Evolutionary conservation across 2,113 vertebrate genomes (phyloP).

Genomic region (Myocastor coypus): DNA sequence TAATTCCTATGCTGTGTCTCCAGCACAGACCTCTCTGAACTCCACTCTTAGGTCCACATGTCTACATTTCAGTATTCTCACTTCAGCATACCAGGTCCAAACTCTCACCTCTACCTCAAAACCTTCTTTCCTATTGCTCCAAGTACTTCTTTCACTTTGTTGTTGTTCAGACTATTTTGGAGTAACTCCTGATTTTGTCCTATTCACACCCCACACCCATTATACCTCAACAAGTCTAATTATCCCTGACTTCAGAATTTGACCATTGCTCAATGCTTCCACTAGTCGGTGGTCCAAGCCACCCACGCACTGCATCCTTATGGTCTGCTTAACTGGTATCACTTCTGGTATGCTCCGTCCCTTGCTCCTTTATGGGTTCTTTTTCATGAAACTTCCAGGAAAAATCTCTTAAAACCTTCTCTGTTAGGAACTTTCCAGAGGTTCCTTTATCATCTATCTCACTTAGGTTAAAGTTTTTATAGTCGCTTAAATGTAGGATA

Average conservation of each 20-base stretch:
- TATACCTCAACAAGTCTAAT: neutral
- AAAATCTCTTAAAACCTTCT: constrained; percentile 38
- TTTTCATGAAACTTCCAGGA: constrained; percentile 4
- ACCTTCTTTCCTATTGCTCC: neutral
- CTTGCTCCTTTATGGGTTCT: neutral
- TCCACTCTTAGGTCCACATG: constrained; percentile 17
- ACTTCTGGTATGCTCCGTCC: neutral
- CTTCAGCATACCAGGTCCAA: constrained; percentile 3
- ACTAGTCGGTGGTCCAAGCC: neutral
- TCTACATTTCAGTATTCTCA: constrained; percentile 23
- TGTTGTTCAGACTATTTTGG: constrained; percentile 8
- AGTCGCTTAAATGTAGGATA: neutral
- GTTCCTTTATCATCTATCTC: constrained; percentile 22
- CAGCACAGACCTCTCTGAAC: constrained; percentile 33
- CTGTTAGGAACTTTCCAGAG: neutral
- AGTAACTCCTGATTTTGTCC: constrained; percentile 12
- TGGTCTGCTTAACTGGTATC: neutral
- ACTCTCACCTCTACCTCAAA: neutral
- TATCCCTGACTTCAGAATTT: constrained; percentile 40
- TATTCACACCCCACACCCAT: neutral
- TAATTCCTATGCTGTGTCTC: neutral
- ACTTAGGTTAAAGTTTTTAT: constrained; percentile 46
- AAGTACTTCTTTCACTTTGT: neutral
- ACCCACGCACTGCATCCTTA: neutral
- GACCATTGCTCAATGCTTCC: neutral